A percentile compares a stretch with the other conserved stretches of the same genome.
Conservation (phyloP, 2,888 invertebrate species). For the Netelia virgata region DNA sequence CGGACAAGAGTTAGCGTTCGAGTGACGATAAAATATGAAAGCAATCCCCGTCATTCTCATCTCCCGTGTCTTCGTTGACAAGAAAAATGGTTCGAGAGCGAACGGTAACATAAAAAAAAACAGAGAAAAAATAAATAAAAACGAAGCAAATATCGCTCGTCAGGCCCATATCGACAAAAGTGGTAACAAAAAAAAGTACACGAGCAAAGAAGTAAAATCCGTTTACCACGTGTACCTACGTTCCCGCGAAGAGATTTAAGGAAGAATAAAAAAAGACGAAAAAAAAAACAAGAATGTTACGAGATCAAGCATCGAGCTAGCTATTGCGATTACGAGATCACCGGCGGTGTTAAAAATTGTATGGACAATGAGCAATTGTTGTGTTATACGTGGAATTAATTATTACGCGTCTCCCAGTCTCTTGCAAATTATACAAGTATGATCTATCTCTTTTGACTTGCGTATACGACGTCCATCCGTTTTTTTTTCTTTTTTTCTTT, state of each 20-base stretch:
- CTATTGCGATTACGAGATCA: constrained; percentile 39
- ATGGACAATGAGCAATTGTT: constrained; percentile 52
- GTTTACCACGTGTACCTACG: constrained; percentile 3
- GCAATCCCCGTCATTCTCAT: constrained; percentile 34
- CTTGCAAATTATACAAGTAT: neutral
- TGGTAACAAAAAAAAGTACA: neutral
- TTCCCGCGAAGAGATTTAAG: neutral
- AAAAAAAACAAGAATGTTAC: constrained; percentile 26
- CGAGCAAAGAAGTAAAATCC: constrained; percentile 12
- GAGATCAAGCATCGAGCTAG: constrained; percentile 15
- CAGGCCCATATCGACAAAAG: neutral
- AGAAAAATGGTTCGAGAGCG: constrained; percentile 44
- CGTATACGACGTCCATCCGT: neutral
- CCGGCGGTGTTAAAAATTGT: constrained; percentile 1
- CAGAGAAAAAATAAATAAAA: constrained; percentile 28
- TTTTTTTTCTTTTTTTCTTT: constrained; percentile 28
- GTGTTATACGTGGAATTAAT: constrained; percentile 37
- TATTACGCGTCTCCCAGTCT: constrained; percentile 12
- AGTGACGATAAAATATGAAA: constrained; percentile 49
- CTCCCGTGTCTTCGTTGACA: constrained; percentile 40
- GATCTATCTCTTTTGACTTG: neutral
- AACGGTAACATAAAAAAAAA: constrained; percentile 33
- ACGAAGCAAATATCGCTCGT: neutral
- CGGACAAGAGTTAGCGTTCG: constrained; percentile 35
- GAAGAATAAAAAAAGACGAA: neutral